Evolutionary conservation across 2,888 invertebrate genomes (phyloP).

Genomic region (Megamerina dolium): DNA sequence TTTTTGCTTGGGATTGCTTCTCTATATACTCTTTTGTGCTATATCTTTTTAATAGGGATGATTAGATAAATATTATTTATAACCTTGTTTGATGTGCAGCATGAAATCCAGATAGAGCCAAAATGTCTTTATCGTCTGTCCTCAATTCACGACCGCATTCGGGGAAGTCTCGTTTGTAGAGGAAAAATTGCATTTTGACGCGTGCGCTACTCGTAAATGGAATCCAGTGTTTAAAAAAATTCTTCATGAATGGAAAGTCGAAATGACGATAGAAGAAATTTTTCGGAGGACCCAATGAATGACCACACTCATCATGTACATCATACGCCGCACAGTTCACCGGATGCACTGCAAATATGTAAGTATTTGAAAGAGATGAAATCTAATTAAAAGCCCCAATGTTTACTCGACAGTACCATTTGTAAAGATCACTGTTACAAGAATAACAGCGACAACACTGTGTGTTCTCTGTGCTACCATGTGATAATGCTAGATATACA

Average conservation of each 20-base stretch:
- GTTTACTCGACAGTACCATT: too few species aligned
- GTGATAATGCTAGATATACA: too few species aligned
- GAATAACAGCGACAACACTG: too few species aligned
- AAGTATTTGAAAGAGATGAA: background rate
- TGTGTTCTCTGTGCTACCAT: too few species aligned
- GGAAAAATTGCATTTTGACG: constrained; percentile 40
- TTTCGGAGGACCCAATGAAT: constrained; percentile 27
- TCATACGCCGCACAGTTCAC: background rate
- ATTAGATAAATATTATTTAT: too few species aligned
- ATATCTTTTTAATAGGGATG: too few species aligned
- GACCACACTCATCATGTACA: constrained; percentile 29
- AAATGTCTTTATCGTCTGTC: constrained; percentile 30
- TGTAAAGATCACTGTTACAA: too few species aligned
- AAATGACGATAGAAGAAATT: constrained; percentile 31
- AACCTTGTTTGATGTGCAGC: constrained; percentile 42
- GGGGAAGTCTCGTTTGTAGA: constrained; percentile 41
- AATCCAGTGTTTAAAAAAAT: constrained; percentile 37
- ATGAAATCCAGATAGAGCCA: constrained; percentile 38
- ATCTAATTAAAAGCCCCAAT: background rate
- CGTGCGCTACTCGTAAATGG: constrained; percentile 33
- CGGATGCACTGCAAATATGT: background rate
- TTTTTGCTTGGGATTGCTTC: too few species aligned
- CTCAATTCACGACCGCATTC: constrained; percentile 40
- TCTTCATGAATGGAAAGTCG: constrained; percentile 38
- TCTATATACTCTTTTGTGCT: too few species aligned